phyloP scores from a whole-genome alignment of 2,113 vertebrate species.

The Miniopterus natalensis region DNA sequence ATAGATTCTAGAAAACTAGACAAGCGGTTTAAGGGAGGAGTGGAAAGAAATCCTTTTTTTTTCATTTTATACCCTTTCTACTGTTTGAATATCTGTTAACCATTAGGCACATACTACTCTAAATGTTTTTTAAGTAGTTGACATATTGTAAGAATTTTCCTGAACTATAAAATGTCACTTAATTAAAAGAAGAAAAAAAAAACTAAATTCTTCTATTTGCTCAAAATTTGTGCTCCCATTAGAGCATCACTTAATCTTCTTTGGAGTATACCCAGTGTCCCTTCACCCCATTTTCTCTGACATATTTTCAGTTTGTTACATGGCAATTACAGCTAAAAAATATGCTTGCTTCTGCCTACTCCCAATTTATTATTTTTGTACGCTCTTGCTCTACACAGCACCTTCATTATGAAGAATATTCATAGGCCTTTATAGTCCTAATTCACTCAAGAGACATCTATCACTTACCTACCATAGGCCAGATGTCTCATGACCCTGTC shows the following conservation, averaged over 20 bases:
- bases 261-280: background rate
- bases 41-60: background rate
- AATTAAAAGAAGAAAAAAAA: constrained; percentile 43
- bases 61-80: background rate
- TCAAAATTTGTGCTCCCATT: background rate
- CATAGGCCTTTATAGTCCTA: background rate
- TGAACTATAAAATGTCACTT: constrained; percentile 57
- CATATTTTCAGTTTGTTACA: constrained; percentile 43
- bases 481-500: background rate
- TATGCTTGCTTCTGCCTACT: constrained; percentile 39
- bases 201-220: background rate
- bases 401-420: constrained; percentile 26
- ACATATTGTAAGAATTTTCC: constrained; percentile 17
- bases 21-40: background rate
- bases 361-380: constrained; percentile 52
- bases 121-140: background rate
- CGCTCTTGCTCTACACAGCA: background rate
- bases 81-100: constrained; percentile 37
- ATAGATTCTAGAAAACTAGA: constrained; percentile 30
- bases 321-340: constrained; percentile 68
- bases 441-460: background rate
- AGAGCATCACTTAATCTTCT: background rate
- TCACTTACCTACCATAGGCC: background rate
- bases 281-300: constrained; percentile 28
- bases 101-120: background rate